Base-by-base conservation (phyloP, 1,140 invertebrate genomes). In the Doryteuthis pealeii region DNA sequence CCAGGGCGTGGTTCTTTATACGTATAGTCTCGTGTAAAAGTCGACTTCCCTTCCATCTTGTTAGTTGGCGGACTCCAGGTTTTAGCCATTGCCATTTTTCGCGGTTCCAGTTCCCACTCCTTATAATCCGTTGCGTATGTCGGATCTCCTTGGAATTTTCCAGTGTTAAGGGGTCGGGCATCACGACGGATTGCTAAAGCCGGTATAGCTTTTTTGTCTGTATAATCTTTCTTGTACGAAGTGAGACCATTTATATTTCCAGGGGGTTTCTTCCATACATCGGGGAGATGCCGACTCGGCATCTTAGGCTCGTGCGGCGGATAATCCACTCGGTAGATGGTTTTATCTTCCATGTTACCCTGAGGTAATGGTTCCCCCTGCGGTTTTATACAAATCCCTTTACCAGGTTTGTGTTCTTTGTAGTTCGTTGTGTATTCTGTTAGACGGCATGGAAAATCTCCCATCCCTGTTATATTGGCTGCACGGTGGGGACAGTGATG, bases 291-390 rank as follows among this genome's bases (percentile, higher is more conserved):
- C 26, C 54, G 18, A 5, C 54, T 0, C 26, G 18, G 54, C 26
- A 6, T 12, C 54, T 62, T 28, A 14, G 26, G 18, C 22, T 28
- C 18, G 26, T 62, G 54, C 54, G 54, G 18, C 26, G 18, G 54
- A 28, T n/a, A 62, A 62, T 62, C 54, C 18, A 28, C 6, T 6
- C 6, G 18, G 26, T 62, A 28, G 54, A 62, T 62, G 6, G 54
- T 62, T 22, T 62, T 62, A 62, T 28, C 54, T n/a, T 62, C 54
- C 54, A 62, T 62, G 6, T 62, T 62, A n/a, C 54, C 54, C 6
- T 62, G 22, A 5, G 54, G 54, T 28, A 62, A n/a, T 2, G 54
- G 54, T n/a, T 22, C 22, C 10, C 26, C 2, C 6, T 62, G 18
- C 18, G 54, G 54, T 22, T 62, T 62, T 6, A 62, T 14, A 22